Conservation (phyloP, 2,797 vertebrate genomes). For the Gephyroberyx darwinii region DNA sequence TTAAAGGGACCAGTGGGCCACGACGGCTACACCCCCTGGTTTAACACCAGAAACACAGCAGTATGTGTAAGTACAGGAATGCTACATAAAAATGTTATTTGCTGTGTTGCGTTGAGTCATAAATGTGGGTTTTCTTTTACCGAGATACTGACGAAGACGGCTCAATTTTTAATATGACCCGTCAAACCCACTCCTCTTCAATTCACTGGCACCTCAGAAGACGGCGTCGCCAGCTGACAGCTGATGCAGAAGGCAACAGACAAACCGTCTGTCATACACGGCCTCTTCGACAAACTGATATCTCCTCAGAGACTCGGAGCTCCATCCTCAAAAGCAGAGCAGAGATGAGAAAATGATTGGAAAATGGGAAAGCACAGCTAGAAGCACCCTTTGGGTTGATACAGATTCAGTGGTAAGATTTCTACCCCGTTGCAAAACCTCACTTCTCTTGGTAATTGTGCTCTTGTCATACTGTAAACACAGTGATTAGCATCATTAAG, state of each 20-base stretch:
- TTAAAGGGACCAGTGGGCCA: conserved; percentile 14
- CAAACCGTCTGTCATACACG: background rate
- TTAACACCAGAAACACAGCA: background rate
- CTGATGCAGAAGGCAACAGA: conserved; percentile 15
- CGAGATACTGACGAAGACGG: background rate
- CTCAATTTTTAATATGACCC: conserved; percentile 3
- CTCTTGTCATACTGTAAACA: conserved; percentile 16
- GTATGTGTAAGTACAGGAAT: background rate
- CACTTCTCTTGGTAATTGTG: background rate
- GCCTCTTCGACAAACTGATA: conserved; percentile 8
- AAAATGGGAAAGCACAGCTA: too few species aligned
- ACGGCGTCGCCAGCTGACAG: conserved; percentile 8
- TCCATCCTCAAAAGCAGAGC: background rate
- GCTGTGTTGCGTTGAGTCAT: background rate
- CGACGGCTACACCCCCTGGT: background rate
- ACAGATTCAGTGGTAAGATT: background rate
- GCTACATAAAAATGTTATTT: background rate
- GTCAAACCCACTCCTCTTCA: conserved; percentile 20
- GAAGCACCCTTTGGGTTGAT: background rate
- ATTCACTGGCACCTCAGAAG: background rate
- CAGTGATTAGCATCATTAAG: conserved; percentile 27
- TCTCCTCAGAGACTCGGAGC: conserved; percentile 5
- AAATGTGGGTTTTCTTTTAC: background rate
- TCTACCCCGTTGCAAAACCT: conserved; percentile 7
- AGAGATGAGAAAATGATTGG: background rate